Base-by-base conservation (phyloP, 2,797 vertebrate genomes). In the Sparidentex hasta region DNA sequence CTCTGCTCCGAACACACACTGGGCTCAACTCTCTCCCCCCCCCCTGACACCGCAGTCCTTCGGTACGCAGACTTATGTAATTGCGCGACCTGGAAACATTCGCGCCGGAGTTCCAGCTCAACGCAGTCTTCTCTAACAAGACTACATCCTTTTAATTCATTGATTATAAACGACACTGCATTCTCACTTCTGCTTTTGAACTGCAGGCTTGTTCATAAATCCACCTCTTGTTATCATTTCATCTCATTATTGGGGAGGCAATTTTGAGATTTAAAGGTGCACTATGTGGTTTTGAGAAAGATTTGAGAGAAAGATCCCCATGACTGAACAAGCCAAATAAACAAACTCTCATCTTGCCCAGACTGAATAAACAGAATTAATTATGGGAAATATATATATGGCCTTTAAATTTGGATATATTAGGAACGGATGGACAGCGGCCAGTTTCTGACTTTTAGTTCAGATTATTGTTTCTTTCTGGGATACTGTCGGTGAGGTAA, bases 41-140 rank as follows among this genome's bases (percentile, higher is more conserved):
- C 3, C 66, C 56, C 74, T 72, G 65, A 65, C 78, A 71, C 83
- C 71, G 90, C 92, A 93, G 87, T 75, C 74, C 56, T 51, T 51
- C 44, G 23, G 51, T 38, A 71, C 80, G 82, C 89, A 90, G 43
- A 74, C 5, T 91, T 87, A 88, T 86, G 85, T 88, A 90, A 92
- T 72, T 66, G 29, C 63, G 47, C 61, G 64, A 83, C 81, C 76
- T 81, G 77, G 23, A 70, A 47, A 38, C 67, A 71, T 18, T 29
- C 67, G 72, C 5, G 14, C 7, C 54, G 48, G 71, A 64, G n/a
- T 54, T 43, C 55, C 29, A 12, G 51, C 61, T 48, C 46, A 17
- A 17, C 29, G 59, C 13, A 25, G 3, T 48, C 23, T 57, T 38
- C 20, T 56, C 47, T 11, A 29, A 65, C 33, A 44, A 68, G 2